Evolutionary conservation across 2,888 invertebrate species (phyloP), one percentile per base, ranked within the genome.

Genomic region (Ophraella communa): DNA sequence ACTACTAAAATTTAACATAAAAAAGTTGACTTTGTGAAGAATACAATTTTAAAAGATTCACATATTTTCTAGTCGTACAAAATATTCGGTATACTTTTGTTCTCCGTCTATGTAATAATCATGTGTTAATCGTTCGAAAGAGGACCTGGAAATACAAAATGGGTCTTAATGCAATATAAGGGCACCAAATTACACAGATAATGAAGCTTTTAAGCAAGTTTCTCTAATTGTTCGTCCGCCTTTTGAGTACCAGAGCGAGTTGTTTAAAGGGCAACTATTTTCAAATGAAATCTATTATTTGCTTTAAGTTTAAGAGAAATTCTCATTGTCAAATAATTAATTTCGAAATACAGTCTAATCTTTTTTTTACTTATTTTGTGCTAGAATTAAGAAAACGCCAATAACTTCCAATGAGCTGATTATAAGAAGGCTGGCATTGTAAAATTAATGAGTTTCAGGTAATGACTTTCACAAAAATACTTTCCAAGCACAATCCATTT

Each of bases 121-220:
- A 65, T 52, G 63, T 64, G 65, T 67, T 70, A 64, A 68, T 68
- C 67, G 68, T 67, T 68, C 45, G 62, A 47, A 68, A 65, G 60
- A 66, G 53, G 65, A 58, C 53, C 62, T 61, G 47, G 64, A 67
- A 65, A 62, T 55, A 51, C 54, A 53, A 44, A 61, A 57, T 55
- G 59, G 57, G 58, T 44, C 60, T 53, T 66, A 62, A 68, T 62
- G 64, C 54, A 58, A 70, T 67, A 69, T 70, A 64, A 68, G 66
- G 65, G 66, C 52, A 63, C 54, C 64, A 65, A 70, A 70, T 70
- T 70, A 67, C 65, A 54, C 39, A 65, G 65, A 70, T 70, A 68
- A 70, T 67, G 68, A 62, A 61, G 61, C 64, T 66, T 65, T 63
- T 67, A 65, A 57, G 64, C 55, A 51, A 65, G 62, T 68, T 66